Base-by-base conservation (phyloP, 2,797 vertebrate genomes). In the Chelidonichthys spinosus region DNA sequence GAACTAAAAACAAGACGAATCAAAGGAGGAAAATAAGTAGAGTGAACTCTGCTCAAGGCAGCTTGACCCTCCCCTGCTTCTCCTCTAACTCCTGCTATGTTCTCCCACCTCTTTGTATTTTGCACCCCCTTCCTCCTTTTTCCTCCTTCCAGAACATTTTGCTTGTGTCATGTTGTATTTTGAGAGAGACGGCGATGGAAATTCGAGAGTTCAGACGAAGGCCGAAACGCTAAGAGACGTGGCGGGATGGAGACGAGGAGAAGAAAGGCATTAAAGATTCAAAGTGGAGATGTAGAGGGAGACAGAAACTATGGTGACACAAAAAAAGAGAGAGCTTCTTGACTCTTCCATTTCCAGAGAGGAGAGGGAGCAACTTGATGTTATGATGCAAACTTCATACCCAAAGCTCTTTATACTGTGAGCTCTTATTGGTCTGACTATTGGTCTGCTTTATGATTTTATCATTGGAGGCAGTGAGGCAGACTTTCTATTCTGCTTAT, bases 31-130 rank as follows among this genome's bases (percentile, higher is more conserved):
- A 76, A 86, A 86, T 72, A 84, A 82, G 56, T 32, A 53, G 72
- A 82, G 55, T 82, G 74, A 88, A 83, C 75, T 81, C 54, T 40
- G 83, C 85, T 83, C 40, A 68, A 81, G 87, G 80, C 81, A 50
- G 36, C 66, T 44, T 81, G 78, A 87, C 78, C 83, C 73, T 39
- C 72, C 43, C 3, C 70, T 74, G 72, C 73, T 36, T 64, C 50
- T 60, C 47, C 54, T 73, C 43, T 52, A 65, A 76, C 72, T 66
- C 71, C 50, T 42, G 17, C 71, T 76, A 63, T 72, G 75, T 43
- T 58, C 40, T 62, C 18, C 44, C 72, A 71, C 80, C 69, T 75
- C 58, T 67, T 49, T 67, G 17, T 66, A 39, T 72, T 76, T 68
- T 37, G 25, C 13, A 7, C 17, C 11, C 18, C 15, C 13, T 7